Evolutionary conservation across 2,113 vertebrate species (phyloP).

Genomic region (Gila orcuttii): DNA sequence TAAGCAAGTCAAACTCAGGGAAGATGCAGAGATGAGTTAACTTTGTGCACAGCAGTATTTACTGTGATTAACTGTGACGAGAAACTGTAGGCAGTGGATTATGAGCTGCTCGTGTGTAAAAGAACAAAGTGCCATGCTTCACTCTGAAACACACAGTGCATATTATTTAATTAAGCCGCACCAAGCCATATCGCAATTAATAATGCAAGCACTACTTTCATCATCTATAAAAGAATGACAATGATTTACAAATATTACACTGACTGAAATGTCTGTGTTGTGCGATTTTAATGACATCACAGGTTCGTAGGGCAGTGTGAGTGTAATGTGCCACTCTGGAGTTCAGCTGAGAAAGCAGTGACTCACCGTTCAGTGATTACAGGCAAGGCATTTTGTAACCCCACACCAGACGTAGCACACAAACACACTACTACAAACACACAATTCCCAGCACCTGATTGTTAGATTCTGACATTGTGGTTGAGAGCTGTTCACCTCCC

Average conservation of each 20-base stretch:
- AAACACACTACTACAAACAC: slow-evolving; percentile 35
- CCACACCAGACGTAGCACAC: background rate
- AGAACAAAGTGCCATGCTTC: background rate
- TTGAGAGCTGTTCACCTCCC: slow-evolving; percentile 6
- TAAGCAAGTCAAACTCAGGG: background rate
- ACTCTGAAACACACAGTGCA: background rate
- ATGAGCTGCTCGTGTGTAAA: background rate
- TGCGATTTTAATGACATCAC: slow-evolving; percentile 7
- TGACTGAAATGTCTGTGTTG: background rate
- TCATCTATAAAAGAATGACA: background rate
- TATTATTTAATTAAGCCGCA: background rate
- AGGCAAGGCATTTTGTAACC: slow-evolving; percentile 32
- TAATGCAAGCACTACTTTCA: background rate
- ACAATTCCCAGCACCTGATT: slow-evolving; percentile 23
- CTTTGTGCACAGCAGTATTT: background rate
- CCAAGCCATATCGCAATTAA: too few relatives aligned
- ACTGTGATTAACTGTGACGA: background rate
- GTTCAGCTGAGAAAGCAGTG: slow-evolving; percentile 13
- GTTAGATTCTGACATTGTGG: slow-evolving; percentile 30
- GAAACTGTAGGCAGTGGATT: background rate
- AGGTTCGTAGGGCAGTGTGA: slow-evolving; percentile 18
- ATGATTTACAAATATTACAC: background rate
- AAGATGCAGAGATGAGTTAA: background rate
- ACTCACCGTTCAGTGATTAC: slow-evolving; percentile 24
- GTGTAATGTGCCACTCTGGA: slow-evolving; percentile 2